Conservation (phyloP, 1,140 invertebrate species). For the Chymomyza costata region DNA sequence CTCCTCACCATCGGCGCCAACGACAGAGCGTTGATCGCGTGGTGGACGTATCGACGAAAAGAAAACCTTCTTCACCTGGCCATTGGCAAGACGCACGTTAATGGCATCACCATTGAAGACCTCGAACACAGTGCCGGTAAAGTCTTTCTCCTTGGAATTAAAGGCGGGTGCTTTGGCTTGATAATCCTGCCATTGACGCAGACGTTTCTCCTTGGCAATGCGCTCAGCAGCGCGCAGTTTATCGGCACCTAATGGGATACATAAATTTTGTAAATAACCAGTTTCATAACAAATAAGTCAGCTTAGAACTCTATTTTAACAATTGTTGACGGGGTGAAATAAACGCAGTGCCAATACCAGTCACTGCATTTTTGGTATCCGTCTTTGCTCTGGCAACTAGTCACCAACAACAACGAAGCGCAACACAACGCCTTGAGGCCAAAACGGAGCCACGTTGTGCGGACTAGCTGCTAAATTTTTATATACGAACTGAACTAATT, state of each 20-base stretch:
- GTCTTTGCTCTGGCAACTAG: slow-evolving; percentile 58
- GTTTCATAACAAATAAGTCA: neutral
- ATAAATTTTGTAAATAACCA: slow-evolving; percentile 11
- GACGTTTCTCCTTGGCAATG: slow-evolving; percentile 89
- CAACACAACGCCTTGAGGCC: slow-evolving; percentile 31
- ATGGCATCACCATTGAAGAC: slow-evolving; percentile 96
- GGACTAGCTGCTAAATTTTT: slow-evolving; percentile 35
- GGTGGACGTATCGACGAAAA: slow-evolving; percentile 96
- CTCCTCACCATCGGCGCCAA: slow-evolving; percentile 75
- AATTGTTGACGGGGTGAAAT: slow-evolving; percentile 74
- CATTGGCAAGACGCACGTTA: slow-evolving; percentile 87
- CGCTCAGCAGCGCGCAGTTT: slow-evolving; percentile 90
- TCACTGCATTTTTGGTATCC: slow-evolving; percentile 68
- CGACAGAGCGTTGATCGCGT: slow-evolving; percentile 78
- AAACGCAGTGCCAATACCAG: slow-evolving; percentile 38
- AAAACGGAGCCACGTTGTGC: slow-evolving; percentile 31
- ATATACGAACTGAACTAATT: too few species aligned
- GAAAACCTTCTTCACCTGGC: slow-evolving; percentile 93
- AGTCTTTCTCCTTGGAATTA: slow-evolving; percentile 88
- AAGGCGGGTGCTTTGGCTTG: slow-evolving; percentile 81
- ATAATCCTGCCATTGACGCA: slow-evolving; percentile 94
- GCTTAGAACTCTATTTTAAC: neutral
- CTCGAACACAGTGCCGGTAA: slow-evolving; percentile 91
- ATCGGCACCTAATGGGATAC: slow-evolving; percentile 86
- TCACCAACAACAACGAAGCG: slow-evolving; percentile 20